Evolutionary conservation across 92 coral and sea anemone species (phyloP), one percentile per base, ranked within the genome.

Genomic region (Heliopora coerulea): DNA sequence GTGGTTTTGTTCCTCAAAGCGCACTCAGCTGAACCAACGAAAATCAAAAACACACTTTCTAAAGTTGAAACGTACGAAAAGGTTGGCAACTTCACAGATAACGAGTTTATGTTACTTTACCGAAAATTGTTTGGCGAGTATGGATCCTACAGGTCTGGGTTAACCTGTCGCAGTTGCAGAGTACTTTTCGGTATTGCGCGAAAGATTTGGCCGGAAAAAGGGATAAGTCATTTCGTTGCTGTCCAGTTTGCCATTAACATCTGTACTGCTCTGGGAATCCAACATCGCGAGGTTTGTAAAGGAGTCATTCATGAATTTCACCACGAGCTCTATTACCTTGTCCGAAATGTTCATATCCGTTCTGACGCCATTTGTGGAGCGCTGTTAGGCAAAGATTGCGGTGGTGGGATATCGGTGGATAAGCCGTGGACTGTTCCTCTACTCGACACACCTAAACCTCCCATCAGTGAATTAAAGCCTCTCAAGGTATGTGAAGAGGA

Each of bases 401-500:
- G 91, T 24, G 84, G 75, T 28, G 83, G 60, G 30, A 80, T 83
- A 42, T 76, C 86, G 52, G 90, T 88, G 3, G 83, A 84, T 58
- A 66, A 65, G 25, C 89, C 89, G 39, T 91, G 97, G 97, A 91
- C 83, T 67, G 76, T 91, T 14, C 79, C 91, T 1, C 46, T 91
- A 33, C 97, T 96, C 29, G 82, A 85, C 13, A 91, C 87, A 12
- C 83, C 85, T 0, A 91, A 91, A 49, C 97, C 97, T 13, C 74
- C 88, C 9, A 87, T 84, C 27, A 75, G 81, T 28, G 91, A 91
- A 12, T 66, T 86, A 6, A 81, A 76, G 6, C 88, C 88, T 7
- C 91, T 89, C 17, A 86, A 91, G 86, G 97, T 89, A 74, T 20
- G 87, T 21, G 2, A 52, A 8, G 18, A 8, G 21, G 17, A 49